A percentile compares a stretch with the other conserved stretches of the same genome.
Evolutionary conservation across 2,113 vertebrate species (phyloP).

Genomic region (Ictidomys tridecemlineatus): DNA sequence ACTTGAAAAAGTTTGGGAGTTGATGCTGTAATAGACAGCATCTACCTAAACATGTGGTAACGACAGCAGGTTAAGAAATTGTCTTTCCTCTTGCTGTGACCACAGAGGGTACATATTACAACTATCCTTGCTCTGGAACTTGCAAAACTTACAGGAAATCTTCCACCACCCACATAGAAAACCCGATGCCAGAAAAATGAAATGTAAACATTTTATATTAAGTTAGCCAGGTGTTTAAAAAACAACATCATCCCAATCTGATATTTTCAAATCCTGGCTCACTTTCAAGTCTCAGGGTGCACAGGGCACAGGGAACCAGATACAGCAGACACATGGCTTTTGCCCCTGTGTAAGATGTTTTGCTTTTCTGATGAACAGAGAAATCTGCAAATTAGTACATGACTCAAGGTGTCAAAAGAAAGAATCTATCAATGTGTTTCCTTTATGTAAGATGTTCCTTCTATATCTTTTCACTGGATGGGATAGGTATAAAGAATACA

Average conservation of each 20-base stretch:
- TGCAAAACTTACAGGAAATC: conserved; percentile 78
- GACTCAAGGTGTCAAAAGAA: not conserved
- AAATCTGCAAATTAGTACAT: not conserved
- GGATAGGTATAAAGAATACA: not conserved
- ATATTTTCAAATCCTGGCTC: conserved; percentile 50
- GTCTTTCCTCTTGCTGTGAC: not conserved
- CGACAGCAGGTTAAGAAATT: not conserved
- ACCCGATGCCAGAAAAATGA: conserved; percentile 68
- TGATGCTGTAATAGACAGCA: not conserved
- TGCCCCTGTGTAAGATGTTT: not conserved
- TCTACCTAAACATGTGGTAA: not conserved
- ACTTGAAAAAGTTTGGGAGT: not conserved
- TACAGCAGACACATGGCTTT: not conserved
- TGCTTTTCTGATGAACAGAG: not conserved
- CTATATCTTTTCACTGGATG: not conserved
- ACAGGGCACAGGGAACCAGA: not conserved
- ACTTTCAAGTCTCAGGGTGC: not conserved
- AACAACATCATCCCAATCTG: conserved; percentile 25
- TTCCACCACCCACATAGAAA: conserved; percentile 73
- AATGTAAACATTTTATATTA: conserved; percentile 73
- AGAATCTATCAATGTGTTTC: not conserved
- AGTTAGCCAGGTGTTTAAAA: conserved; percentile 63
- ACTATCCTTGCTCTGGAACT: conserved; percentile 58
- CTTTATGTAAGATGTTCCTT: not conserved
- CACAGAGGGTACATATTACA: conserved; percentile 44